Percentiles rank a stretch among this genome's conserved stretches.
Conservation (phyloP, 2,113 vertebrate species). For the Anseranas semipalmata region DNA sequence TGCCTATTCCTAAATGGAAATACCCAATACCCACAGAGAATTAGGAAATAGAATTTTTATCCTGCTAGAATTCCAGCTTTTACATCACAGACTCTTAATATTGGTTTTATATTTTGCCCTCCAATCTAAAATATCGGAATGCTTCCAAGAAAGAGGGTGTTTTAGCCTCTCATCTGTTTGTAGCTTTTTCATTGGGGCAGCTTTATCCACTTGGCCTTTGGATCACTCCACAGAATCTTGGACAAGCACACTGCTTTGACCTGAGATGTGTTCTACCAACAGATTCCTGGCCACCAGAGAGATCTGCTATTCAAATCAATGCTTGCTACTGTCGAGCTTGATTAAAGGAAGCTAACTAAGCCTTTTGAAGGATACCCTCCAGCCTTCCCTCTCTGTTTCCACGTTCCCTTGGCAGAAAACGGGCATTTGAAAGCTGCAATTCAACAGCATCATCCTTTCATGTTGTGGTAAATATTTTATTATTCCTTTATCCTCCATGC, state of each 20-base stretch:
- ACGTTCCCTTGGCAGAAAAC: conserved; percentile 19
- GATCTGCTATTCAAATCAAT: neutral
- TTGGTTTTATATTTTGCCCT: neutral
- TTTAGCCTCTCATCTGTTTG: neutral
- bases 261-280: neutral
- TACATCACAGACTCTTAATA: neutral
- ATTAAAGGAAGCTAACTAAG: conserved; percentile 23
- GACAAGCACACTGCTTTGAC: neutral
- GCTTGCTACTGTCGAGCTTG: neutral
- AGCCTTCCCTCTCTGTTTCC: neutral
- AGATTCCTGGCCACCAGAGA: conserved; percentile 11
- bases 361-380: neutral
- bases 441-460: conserved; percentile 26
- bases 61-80: neutral
- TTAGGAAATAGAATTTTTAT: neutral
- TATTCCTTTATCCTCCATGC: conserved; percentile 13
- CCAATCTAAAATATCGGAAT: neutral
- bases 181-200: neutral
- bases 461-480: conserved; percentile 51
- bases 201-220: neutral
- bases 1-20: neutral
- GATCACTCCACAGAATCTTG: neutral
- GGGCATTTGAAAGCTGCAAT: conserved; percentile 22
- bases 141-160: neutral
- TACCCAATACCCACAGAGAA: neutral